Base-by-base conservation (phyloP, 2,113 vertebrate genomes). In the Semnopithecus entellus region DNA sequence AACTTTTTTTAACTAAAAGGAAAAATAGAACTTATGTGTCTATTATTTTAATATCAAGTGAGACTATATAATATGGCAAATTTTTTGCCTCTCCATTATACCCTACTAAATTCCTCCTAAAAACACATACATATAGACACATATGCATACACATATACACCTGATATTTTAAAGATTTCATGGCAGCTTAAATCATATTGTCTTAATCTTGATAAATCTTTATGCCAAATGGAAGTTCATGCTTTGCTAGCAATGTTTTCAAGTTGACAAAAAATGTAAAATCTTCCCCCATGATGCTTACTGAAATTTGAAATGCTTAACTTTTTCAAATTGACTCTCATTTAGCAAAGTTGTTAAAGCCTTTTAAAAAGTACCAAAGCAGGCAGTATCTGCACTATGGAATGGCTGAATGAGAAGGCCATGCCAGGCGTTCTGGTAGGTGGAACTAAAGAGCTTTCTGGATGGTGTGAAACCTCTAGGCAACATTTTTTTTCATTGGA, bases 401-500 rank as follows among this genome's bases (percentile, higher is more conserved):
- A 70, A 82, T 13, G 50, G 64, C 50, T 40, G 88, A 90, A 45
- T 35, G 52, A 55, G 64, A 90, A 70, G 86, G 75, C 93, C 78
- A 52, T 61, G 84, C 80, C 84, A 61, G 68, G 64, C 61, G 14
- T 78, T 92, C 91, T 95, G 61, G 85, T 92, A 82, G 96, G 84
- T 76, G 86, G 73, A 87, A 86, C 89, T 84, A 82, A 78, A 95
- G 90, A 96, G 90, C 81, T 50, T 90, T 96, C 32, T 89, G 52
- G n/a, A 55, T 95, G 87, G 32, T 88, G 80, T 87, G 88, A 97
- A 91, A 92, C 80, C 93, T 97, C 95, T 86, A 93, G 86, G 86
- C 96, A 86, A 61, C 94, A 92, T 95, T 97, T 91, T 95, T 95
- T 96, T 95, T 93, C 91, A 76, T 38, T 91, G 94, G 87, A 85